Conservation (phyloP, 2,888 invertebrate species). For the Minunthozetes semirufus region DNA sequence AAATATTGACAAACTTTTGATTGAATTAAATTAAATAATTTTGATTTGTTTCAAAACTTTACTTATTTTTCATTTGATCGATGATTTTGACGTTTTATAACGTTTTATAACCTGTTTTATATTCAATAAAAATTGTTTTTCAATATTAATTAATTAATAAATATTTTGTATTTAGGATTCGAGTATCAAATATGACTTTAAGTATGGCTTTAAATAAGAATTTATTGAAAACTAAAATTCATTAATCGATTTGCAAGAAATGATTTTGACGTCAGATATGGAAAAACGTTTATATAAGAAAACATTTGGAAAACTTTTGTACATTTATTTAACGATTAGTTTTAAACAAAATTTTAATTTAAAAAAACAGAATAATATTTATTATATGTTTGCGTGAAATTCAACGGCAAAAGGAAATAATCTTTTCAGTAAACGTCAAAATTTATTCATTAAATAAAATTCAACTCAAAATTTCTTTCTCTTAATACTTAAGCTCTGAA, state of each 20-base stretch:
- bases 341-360: too few species aligned
- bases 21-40: not conserved
- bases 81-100: not conserved
- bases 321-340: too few species aligned
- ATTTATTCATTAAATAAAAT: not conserved
- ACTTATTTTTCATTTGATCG: not conserved
- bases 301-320: too few species aligned
- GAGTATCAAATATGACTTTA: too few species aligned
- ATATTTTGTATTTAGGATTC: not conserved
- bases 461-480: not conserved
- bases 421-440: too few species aligned
- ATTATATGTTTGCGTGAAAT: conserved; percentile 19
- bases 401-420: not conserved
- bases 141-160: not conserved
- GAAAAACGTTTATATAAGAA: too few species aligned
- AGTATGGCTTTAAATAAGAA: too few species aligned
- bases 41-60: not conserved
- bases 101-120: not conserved
- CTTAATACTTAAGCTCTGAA: not conserved
- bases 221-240: too few species aligned
- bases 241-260: too few species aligned
- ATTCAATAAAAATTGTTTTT: not conserved
- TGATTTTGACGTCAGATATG: too few species aligned
- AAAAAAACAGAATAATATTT: not conserved
- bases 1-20: not conserved